These are phyloP conservation scores for Phengaris alcon DNA, from an alignment of 2,888 invertebrate genomes.

Conservation along the genomic window DNA sequence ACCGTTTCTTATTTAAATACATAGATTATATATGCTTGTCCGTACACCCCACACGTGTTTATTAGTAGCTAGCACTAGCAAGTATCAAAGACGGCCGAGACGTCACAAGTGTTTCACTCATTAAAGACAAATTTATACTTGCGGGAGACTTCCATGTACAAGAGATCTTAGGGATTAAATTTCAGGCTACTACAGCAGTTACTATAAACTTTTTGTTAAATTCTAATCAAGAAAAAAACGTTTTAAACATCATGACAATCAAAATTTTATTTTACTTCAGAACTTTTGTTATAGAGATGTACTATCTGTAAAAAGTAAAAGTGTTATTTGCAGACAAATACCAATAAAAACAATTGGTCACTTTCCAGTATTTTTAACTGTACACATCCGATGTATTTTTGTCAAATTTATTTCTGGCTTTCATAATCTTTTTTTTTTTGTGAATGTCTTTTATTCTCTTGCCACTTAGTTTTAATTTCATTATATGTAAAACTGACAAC, in stretches of 20 bases:
- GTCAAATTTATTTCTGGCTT: not conserved
- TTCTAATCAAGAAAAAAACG: not conserved
- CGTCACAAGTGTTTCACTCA: constrained; percentile 28
- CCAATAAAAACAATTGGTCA: not conserved
- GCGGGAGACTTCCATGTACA: not conserved
- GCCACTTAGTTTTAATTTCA: not conserved
- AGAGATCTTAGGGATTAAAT: not conserved
- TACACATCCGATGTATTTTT: constrained; percentile 9
- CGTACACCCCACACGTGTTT: not conserved
- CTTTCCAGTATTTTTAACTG: constrained; percentile 11
- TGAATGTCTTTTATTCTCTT: not conserved
- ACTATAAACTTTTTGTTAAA: not conserved
- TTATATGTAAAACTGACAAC: not conserved
- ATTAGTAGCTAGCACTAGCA: constrained; percentile 7
- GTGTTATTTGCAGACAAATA: not conserved
- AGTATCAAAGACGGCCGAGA: constrained; percentile 12
- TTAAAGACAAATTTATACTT: constrained; percentile 28
- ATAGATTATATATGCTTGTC: not conserved
- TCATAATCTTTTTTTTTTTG: not conserved
- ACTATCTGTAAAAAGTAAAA: not conserved
- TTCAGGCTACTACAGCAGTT: not conserved
- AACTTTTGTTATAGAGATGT: not conserved
- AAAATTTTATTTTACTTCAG: not conserved
- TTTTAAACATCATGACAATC: not conserved
- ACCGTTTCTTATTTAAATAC: not conserved